Conservation (phyloP, 2,797 vertebrate species). For the Rhabdomys pumilio region DNA sequence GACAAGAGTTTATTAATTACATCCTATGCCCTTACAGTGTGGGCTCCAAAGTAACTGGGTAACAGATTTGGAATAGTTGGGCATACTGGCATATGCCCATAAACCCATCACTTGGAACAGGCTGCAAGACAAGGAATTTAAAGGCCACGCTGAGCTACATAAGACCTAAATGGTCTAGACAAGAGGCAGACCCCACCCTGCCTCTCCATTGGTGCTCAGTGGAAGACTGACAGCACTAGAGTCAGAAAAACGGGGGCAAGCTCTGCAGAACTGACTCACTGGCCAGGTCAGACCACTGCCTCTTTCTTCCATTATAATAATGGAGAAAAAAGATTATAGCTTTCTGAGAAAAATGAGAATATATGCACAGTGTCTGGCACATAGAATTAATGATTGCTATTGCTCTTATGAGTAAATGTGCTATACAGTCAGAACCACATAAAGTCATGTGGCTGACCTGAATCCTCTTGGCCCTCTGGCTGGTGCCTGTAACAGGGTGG, state of each 20-base stretch:
- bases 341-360: slow-evolving; percentile 45
- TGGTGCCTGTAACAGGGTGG: background rate
- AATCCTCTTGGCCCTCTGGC: background rate
- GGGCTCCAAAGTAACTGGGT: slow-evolving; percentile 16
- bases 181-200: background rate
- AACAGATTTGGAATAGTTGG: background rate
- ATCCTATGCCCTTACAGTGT: background rate
- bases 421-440: slow-evolving; percentile 21
- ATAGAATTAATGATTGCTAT: slow-evolving; percentile 17
- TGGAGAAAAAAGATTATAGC: background rate
- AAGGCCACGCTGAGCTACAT: background rate
- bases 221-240: background rate
- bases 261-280: slow-evolving; percentile 2
- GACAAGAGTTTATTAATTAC: slow-evolving; percentile 20
- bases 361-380: background rate
- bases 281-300: slow-evolving; percentile 33
- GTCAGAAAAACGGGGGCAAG: slow-evolving; percentile 16
- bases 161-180: background rate
- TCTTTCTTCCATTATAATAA: slow-evolving; percentile 19
- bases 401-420: background rate
- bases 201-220: background rate
- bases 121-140: background rate
- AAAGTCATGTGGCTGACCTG: background rate
- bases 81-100: background rate
- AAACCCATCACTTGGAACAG: background rate